Base-by-base conservation (phyloP, 2,113 vertebrate genomes). In the Nesogale talazaci region DNA sequence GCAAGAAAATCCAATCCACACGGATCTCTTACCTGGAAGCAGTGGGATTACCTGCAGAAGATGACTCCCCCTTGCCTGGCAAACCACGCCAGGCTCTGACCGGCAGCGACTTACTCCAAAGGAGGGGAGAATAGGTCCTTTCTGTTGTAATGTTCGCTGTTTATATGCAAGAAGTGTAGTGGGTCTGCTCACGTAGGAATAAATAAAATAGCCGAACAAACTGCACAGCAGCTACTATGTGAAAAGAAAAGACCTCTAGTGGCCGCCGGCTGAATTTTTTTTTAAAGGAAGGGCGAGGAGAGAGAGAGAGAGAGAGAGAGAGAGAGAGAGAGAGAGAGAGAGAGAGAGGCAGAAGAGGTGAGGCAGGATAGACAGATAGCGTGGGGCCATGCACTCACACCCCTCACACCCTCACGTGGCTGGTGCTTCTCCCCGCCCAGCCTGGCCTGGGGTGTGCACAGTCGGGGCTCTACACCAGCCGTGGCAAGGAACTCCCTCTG, bases 11-110 rank as follows among this genome's bases (percentile, higher is more conserved):
- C 36, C 78, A 95, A 94, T 75, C 84, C 94, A 8, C 85, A 94
- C 93, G 92, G 63, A 96, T 95, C 94, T 88, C 98, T 98, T 98
- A 98, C 98, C 98, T 98, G 97, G 96, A 97, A 97, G 95, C 97
- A 96, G 94, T 94, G 46, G 88, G 61, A 97, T 96, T 97, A 98
- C 97, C 97, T 96, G 97, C 97, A 96, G 97, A 95, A 93, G 95
- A 97, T 80, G 90, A 92, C 46, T 52, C 38, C 97, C 96, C 92
- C 96, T 92, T 96, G 78, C 75, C 95, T 95, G 79, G 92, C 78
- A 86, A 87, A 96, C 93, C 42, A 94, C 97, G 59, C 95, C 96
- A 83, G 96, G 83, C 91, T 98, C 90, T 96, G 94, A 65, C 40
- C 94, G 91, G 96, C 87, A 56, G 91, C 95, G 83, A 83, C 82